A percentile compares a stretch with the other conserved stretches of the same genome.
These are phyloP conservation scores for Takifugu bimaculatus DNA, from an alignment of 2,113 vertebrate species.

Conservation along the genomic window DNA sequence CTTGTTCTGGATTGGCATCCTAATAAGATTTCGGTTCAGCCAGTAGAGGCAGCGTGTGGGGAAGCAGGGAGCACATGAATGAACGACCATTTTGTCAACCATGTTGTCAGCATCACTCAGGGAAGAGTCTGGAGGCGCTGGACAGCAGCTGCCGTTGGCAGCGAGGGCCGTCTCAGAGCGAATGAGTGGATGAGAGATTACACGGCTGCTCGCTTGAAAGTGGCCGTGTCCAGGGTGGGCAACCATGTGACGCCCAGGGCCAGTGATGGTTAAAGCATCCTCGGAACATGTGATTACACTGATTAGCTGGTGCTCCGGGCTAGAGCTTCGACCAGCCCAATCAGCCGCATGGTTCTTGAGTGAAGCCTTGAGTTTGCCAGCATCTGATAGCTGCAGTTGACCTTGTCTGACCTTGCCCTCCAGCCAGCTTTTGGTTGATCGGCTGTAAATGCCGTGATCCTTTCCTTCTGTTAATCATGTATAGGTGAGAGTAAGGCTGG, in stretches of 20 bases:
- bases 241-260: slow-evolving; percentile 24
- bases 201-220: slow-evolving; percentile 38
- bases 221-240: slow-evolving; percentile 13
- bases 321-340: slow-evolving; percentile 32
- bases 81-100: slow-evolving; percentile 4
- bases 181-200: slow-evolving; percentile 30
- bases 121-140: slow-evolving; percentile 21
- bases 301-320: slow-evolving; percentile 22
- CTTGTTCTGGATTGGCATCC: slow-evolving; percentile 50
- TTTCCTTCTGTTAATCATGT: slow-evolving; percentile 1
- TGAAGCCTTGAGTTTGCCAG: neutral
- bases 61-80: slow-evolving; percentile 27
- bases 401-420: slow-evolving; percentile 18
- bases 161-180: slow-evolving; percentile 19
- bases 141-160: slow-evolving; percentile 49
- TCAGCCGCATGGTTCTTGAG: slow-evolving; percentile 19
- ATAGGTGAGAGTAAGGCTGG: neutral
- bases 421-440: slow-evolving; percentile 5
- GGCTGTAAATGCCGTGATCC: slow-evolving; percentile 1
- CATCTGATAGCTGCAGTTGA: slow-evolving; percentile 3
- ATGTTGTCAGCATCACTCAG: slow-evolving; percentile 41
- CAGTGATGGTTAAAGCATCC: slow-evolving; percentile 14
- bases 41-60: slow-evolving; percentile 20
- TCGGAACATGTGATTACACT: slow-evolving; percentile 28
- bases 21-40: slow-evolving; percentile 41